Evolutionary conservation across 1,140 invertebrate species (phyloP).

Genomic region (Drosophila murphyi): DNA sequence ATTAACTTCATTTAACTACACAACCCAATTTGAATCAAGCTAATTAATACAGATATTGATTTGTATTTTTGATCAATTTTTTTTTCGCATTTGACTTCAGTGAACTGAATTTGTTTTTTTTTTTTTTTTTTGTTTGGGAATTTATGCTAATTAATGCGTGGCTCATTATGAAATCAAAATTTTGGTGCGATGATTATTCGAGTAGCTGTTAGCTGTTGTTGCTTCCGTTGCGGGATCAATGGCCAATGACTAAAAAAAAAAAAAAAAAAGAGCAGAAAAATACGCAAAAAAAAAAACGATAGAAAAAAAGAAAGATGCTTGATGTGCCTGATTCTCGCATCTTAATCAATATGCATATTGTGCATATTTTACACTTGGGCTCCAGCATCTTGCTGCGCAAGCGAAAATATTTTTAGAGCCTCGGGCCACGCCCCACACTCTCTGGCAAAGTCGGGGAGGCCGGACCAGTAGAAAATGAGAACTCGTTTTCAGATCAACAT

Average conservation of each 20-base stretch:
- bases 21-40: neutral
- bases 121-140: neutral
- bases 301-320: neutral
- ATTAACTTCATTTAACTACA: too few relatives aligned
- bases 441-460: neutral
- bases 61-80: neutral
- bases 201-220: conserved; percentile 25
- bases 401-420: conserved; percentile 35
- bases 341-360: conserved; percentile 33
- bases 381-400: neutral
- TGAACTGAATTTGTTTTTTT: conserved; percentile 19
- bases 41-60: neutral
- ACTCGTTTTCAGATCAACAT: conserved; percentile 26
- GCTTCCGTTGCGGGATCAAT: conserved; percentile 39
- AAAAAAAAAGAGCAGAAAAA: too few relatives aligned
- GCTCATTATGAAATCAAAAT: conserved; percentile 30
- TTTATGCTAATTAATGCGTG: conserved; percentile 40
- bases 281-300: neutral
- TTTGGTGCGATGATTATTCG: conserved; percentile 5
- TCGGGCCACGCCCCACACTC: neutral
- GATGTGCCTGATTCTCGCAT: neutral
- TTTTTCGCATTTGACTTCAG: conserved; percentile 7
- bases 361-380: conserved; percentile 21
- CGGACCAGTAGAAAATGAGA: conserved; percentile 13
- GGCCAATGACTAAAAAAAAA: conserved; percentile 18